Evolutionary conservation across 2,888 invertebrate genomes (phyloP).

Genomic region (Coenonympha glycerion): DNA sequence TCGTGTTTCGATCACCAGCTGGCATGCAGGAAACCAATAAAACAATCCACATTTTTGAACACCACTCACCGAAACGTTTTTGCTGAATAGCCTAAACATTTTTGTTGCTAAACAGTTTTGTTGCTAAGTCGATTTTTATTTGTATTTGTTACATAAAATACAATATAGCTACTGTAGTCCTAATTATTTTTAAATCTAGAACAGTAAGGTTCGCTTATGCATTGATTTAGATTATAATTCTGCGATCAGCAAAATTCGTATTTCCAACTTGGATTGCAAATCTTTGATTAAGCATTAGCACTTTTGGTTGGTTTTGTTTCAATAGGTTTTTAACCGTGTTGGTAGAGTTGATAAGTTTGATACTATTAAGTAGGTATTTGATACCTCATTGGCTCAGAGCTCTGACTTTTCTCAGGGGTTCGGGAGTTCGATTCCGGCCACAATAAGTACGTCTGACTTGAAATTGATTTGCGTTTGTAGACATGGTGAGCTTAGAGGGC

Average conservation of each 20-base stretch:
- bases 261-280: too few species aligned
- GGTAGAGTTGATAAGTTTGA: too few species aligned
- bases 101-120: background rate
- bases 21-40: conserved; percentile 34
- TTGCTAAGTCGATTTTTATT: background rate
- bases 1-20: conserved; percentile 38
- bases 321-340: too few species aligned
- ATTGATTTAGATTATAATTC: background rate
- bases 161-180: background rate
- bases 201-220: background rate
- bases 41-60: conserved; percentile 29
- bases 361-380: too few species aligned
- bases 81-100: conserved; percentile 12
- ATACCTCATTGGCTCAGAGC: too few species aligned
- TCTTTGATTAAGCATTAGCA: too few species aligned
- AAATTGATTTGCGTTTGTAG: too few species aligned
- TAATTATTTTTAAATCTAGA: background rate
- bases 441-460: too few species aligned
- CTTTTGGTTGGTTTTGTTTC: too few species aligned
- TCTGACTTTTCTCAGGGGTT: too few species aligned
- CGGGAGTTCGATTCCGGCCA: too few species aligned
- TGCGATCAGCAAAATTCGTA: background rate
- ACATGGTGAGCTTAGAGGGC: too few species aligned
- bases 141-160: background rate
- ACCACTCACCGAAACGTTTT: conserved; percentile 18